phyloP scores from a whole-genome alignment of 2,113 vertebrate genomes.

The Leucosticte australis region DNA sequence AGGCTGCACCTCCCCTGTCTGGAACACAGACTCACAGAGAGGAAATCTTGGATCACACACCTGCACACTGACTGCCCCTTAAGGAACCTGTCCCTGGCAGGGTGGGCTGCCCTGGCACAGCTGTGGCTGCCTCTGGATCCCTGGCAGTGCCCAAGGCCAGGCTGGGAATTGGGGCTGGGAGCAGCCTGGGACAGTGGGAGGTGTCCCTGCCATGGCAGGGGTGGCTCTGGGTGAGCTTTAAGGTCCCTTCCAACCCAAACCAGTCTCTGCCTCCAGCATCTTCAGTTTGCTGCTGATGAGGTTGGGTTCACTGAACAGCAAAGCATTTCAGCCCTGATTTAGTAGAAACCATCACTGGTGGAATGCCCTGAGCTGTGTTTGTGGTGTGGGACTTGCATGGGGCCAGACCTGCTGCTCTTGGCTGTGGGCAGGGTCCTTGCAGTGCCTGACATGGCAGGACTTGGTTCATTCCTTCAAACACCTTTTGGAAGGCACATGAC shows the following conservation, averaged over 20 bases:
- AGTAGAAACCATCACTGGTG: rapidly evolving
- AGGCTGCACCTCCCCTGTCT: background rate
- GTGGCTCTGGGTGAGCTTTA: rapidly evolving
- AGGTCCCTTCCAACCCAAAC: background rate
- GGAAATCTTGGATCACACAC: background rate
- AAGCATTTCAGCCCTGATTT: background rate
- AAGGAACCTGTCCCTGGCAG: rapidly evolving
- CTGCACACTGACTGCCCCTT: background rate
- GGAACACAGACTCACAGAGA: background rate
- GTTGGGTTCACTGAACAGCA: background rate
- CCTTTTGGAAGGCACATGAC: background rate
- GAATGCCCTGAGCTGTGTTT: background rate
- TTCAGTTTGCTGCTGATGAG: background rate
- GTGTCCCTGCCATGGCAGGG: background rate
- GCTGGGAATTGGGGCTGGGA: background rate
- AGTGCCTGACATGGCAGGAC: background rate
- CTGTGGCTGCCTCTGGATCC: background rate
- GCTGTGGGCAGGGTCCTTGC: background rate
- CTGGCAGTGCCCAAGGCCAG: background rate
- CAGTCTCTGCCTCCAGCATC: background rate
- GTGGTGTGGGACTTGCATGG: background rate
- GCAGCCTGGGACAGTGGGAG: background rate
- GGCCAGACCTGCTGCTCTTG: background rate
- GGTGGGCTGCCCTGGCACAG: background rate
- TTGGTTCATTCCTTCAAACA: background rate